A percentile compares a stretch with the other conserved stretches of the same genome.
Evolutionary conservation across 37 sponge, comb jelly and placozoan genomes (phyloP).

Genomic region (Bolinopsis microptera): DNA sequence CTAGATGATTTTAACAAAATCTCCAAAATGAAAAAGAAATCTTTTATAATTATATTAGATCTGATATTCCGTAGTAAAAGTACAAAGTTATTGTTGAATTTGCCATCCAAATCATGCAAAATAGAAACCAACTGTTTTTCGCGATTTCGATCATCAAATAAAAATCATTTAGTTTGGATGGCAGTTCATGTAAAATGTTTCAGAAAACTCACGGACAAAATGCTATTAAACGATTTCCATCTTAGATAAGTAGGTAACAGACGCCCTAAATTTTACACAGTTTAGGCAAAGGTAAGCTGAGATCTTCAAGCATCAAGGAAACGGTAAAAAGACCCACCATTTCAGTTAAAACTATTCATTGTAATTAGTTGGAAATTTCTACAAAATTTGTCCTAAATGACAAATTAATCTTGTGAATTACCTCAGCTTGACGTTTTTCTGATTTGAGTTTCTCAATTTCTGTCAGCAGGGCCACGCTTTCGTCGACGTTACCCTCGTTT

Average conservation of each 20-base stretch:
- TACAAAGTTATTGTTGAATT: not conserved
- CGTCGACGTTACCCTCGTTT: slow-evolving; percentile 92
- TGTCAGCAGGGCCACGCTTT: slow-evolving; percentile 79
- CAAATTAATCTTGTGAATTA: no score
- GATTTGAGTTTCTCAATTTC: slow-evolving; percentile 89
- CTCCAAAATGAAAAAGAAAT: not conserved
- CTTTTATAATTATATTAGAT: not conserved
- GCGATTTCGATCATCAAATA: not conserved
- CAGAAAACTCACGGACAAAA: not conserved
- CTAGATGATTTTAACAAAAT: not conserved
- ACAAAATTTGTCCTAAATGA: not conserved
- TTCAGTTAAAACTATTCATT: not conserved
- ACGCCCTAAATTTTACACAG: not conserved
- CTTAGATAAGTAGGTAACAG: not conserved
- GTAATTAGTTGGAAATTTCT: not conserved
- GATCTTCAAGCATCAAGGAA: no score
- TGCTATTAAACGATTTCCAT: not conserved
- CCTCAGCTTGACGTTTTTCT: slow-evolving; percentile 82
- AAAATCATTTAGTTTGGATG: not conserved
- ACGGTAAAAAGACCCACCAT: not conserved
- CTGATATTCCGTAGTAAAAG: no score
- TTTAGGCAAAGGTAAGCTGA: not conserved
- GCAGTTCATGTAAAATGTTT: not conserved
- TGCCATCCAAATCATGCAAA: not conserved
- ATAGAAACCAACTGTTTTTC: not conserved